A percentile compares a stretch with the other conserved stretches of the same genome.
Conservation (phyloP, 2,113 vertebrate species). For the Pongo pygmaeus region DNA sequence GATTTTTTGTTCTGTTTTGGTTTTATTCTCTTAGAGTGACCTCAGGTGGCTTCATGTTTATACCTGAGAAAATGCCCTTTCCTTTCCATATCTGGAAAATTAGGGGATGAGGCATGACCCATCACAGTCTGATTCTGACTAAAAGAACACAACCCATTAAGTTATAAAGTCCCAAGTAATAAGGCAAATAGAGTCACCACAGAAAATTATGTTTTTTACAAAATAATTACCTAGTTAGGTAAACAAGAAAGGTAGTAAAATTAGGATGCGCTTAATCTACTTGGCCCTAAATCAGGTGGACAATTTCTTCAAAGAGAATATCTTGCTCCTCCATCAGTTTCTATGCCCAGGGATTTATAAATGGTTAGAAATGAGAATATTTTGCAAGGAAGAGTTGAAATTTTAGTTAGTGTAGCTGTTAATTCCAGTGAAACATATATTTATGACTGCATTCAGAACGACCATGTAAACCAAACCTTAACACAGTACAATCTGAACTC, state of each 20-base stretch:
- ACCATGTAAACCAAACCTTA: neutral
- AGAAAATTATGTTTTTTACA: conserved; percentile 5
- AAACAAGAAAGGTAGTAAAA: neutral
- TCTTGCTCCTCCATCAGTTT: neutral
- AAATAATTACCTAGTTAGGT: neutral
- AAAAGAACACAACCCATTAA: neutral
- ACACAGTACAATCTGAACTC: neutral
- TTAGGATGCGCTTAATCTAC: neutral
- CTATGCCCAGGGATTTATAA: neutral
- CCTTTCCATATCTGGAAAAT: neutral
- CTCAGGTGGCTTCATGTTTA: neutral
- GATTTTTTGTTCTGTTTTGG: neutral
- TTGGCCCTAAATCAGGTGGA: neutral
- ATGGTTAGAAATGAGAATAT: neutral
- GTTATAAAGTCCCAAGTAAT: neutral
- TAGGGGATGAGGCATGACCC: no score
- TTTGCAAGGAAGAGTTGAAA: neutral
- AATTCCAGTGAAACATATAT: neutral
- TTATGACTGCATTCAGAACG: neutral
- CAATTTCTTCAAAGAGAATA: neutral
- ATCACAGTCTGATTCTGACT: neutral
- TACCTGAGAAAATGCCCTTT: neutral
- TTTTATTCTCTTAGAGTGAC: conserved; percentile 34
- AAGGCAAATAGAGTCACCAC: neutral
- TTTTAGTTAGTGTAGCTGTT: conserved; percentile 15